A percentile compares a stretch with the other conserved stretches of the same genome.
phyloP scores from a whole-genome alignment of 2,888 invertebrate genomes.

The Myopa testacea region DNA sequence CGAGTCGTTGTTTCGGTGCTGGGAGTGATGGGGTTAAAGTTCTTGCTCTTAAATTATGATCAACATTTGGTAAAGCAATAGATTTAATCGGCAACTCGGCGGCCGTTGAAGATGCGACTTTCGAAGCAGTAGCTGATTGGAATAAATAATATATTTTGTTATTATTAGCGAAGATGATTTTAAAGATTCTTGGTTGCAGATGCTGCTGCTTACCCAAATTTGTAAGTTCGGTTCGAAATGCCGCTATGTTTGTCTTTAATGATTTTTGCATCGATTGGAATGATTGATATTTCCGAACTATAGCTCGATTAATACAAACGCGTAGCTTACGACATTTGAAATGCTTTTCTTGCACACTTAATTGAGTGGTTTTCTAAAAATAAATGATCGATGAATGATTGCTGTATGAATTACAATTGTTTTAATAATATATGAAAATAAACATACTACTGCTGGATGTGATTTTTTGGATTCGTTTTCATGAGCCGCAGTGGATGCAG shows the following conservation, averaged over 20 bases:
- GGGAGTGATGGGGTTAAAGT: too few species aligned
- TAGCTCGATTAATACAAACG: conserved; percentile 51
- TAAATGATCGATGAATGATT: not conserved
- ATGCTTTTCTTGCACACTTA: not conserved
- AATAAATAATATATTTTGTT: not conserved
- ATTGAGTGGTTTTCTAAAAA: conserved; percentile 3
- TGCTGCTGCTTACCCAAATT: not conserved
- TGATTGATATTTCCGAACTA: conserved; percentile 30
- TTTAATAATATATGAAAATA: too few species aligned
- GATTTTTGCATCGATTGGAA: not conserved
- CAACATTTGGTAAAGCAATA: not conserved
- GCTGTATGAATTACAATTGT: not conserved
- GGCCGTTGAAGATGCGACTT: not conserved
- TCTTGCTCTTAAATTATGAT: not conserved
- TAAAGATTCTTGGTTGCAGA: not conserved
- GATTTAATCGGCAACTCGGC: conserved; percentile 3
- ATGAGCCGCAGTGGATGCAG: not conserved
- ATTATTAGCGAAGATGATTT: not conserved
- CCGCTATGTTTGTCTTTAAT: not conserved
- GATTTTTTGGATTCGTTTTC: not conserved
- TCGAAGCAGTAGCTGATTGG: not conserved
- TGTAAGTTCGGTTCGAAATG: not conserved
- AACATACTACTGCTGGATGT: not conserved
- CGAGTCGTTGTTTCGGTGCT: not conserved
- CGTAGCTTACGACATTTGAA: conserved; percentile 45